A percentile compares a stretch with the other conserved stretches of the same genome.
Conservation (phyloP, 2,113 vertebrate species). For the Dasyornis broadbenti region DNA sequence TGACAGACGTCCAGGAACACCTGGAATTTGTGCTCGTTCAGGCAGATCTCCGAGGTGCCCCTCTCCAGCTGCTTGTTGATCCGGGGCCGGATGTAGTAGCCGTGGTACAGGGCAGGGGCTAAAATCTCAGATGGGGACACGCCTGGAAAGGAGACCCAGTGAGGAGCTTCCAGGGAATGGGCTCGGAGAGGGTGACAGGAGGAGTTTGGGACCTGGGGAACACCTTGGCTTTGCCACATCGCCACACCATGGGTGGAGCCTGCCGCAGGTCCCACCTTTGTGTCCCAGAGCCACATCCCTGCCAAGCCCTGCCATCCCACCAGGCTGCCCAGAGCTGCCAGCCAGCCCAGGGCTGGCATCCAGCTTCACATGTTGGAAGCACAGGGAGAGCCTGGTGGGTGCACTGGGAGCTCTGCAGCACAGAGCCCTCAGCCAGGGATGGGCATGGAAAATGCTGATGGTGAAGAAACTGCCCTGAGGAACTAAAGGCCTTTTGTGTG, state of each 20-base stretch:
- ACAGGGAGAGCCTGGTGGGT: neutral
- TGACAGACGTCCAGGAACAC: constrained; percentile 85
- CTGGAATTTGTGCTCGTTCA: constrained; percentile 80
- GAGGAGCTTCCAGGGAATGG: neutral
- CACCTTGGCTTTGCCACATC: neutral
- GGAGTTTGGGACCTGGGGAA: neutral
- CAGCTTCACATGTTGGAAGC: neutral
- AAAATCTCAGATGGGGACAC: constrained; percentile 78
- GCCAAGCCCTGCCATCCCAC: neutral
- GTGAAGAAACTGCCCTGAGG: neutral
- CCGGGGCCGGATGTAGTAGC: constrained; percentile 84
- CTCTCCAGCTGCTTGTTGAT: constrained; percentile 74
- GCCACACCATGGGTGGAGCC: neutral
- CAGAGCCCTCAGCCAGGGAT: neutral
- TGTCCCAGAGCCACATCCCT: neutral
- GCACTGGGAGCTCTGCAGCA: neutral
- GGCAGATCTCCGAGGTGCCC: constrained; percentile 79
- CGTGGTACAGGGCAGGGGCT: constrained; percentile 82
- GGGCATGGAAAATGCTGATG: constrained; percentile 26
- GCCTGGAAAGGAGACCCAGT: constrained; percentile 54
- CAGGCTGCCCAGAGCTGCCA: neutral
- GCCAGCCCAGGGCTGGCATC: neutral
- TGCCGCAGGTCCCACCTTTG: neutral
- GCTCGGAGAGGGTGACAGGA: neutral
- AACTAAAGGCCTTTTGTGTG: constrained; percentile 45